These are phyloP conservation scores for Miniopterus natalensis DNA, from an alignment of 2,113 vertebrate genomes.

Conservation along the genomic window DNA sequence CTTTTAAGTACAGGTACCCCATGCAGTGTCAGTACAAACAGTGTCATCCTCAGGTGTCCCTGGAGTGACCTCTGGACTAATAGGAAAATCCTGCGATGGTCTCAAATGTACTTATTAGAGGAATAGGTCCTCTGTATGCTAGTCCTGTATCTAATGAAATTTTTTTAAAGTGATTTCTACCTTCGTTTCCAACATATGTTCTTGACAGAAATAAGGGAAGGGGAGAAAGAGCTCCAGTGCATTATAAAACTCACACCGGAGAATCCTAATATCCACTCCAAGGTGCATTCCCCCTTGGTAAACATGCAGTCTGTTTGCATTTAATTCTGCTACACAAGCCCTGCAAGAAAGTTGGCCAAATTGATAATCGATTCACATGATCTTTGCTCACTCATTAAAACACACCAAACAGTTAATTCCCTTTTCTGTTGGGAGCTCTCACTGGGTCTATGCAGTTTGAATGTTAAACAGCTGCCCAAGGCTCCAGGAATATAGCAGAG, in stretches of 20 bases:
- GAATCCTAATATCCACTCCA: slow-evolving; percentile 75
- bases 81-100: neutral
- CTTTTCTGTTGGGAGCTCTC: slow-evolving; percentile 78
- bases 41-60: neutral
- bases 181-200: slow-evolving; percentile 55
- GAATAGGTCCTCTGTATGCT: neutral
- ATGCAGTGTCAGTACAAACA: neutral
- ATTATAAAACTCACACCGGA: slow-evolving; percentile 71
- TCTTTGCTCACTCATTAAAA: slow-evolving; percentile 84
- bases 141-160: neutral
- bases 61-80: neutral
- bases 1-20: neutral
- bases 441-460: slow-evolving; percentile 21
- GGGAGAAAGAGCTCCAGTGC: neutral
- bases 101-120: neutral
- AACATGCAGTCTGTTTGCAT: slow-evolving; percentile 81
- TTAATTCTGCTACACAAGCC: slow-evolving; percentile 79
- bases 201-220: slow-evolving; percentile 33
- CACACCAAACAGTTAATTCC: slow-evolving; percentile 84
- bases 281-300: slow-evolving; percentile 76
- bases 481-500: slow-evolving; percentile 52
- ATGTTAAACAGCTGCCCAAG: slow-evolving; percentile 70
- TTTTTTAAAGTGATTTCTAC: slow-evolving; percentile 28
- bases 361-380: slow-evolving; percentile 84
- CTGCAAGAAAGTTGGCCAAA: slow-evolving; percentile 76